Percentiles rank a stretch among this genome's conserved stretches.
phyloP scores from a whole-genome alignment of 1,140 invertebrate genomes.

The Philopotamus ludificatus region DNA sequence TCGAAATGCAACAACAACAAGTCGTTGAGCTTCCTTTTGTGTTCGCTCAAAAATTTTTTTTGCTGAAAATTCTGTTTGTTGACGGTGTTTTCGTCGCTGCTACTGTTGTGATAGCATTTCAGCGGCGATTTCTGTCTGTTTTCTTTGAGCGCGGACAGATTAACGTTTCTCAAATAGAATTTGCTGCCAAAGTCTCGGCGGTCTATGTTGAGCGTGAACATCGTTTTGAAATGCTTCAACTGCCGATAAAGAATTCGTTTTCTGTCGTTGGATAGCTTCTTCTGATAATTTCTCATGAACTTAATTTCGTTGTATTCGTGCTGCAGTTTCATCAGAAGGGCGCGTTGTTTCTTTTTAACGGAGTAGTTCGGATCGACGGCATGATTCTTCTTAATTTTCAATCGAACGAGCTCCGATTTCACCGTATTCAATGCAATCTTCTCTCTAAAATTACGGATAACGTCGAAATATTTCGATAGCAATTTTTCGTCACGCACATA shows the following conservation, averaged over 20 bases:
- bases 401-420: conserved; percentile 28
- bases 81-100: not conserved
- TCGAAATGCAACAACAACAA: conserved; percentile 29
- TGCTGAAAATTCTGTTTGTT: conserved; percentile 13
- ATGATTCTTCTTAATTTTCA: conserved; percentile 34
- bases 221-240: conserved; percentile 35
- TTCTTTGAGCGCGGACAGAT: conserved; percentile 8
- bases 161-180: conserved; percentile 22
- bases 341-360: conserved; percentile 36
- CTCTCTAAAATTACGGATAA: conserved; percentile 31
- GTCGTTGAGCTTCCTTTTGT: conserved; percentile 35
- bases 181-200: conserved; percentile 17
- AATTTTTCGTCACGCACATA: conserved; percentile 36
- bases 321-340: conserved; percentile 33
- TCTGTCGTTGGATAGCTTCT: conserved; percentile 32
- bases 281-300: conserved; percentile 38
- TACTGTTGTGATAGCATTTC: conserved; percentile 28
- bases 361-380: conserved; percentile 25
- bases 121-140: conserved; percentile 23
- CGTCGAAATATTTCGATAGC: conserved; percentile 29
- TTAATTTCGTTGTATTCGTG: conserved; percentile 39
- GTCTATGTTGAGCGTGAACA: conserved; percentile 15
- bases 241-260: conserved; percentile 25
- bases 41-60: conserved; percentile 14
- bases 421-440: conserved; percentile 30